These are phyloP conservation scores for Eupithecia centaureata DNA, from an alignment of 2,888 invertebrate species.

Conservation along the genomic window DNA sequence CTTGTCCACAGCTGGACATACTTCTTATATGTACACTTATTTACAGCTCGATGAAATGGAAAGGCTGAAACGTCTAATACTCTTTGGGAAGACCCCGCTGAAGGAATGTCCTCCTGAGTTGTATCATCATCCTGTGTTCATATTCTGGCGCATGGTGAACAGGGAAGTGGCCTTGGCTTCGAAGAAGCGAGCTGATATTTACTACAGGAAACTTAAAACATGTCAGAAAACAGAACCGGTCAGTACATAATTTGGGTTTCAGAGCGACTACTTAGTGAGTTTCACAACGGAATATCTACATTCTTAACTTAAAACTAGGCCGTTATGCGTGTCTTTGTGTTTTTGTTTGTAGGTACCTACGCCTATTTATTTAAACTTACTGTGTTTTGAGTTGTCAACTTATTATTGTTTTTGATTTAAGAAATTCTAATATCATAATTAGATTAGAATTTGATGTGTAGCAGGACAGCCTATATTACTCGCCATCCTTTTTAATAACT, in stretches of 20 bases:
- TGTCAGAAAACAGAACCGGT: slow-evolving; percentile 70
- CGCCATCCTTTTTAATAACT: too few relatives aligned
- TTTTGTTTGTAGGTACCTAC: neutral
- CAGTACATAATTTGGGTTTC: slow-evolving; percentile 17
- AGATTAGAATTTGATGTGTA: too few relatives aligned
- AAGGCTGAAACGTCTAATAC: slow-evolving; percentile 86
- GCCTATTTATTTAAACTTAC: too few relatives aligned
- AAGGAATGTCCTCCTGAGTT: slow-evolving; percentile 87
- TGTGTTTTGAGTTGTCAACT: too few relatives aligned
- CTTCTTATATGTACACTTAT: slow-evolving; percentile 17
- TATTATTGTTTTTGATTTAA: too few relatives aligned
- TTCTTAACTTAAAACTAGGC: neutral
- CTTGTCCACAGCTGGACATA: neutral
- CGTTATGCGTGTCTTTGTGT: neutral
- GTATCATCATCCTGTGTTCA: slow-evolving; percentile 87
- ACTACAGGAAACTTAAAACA: slow-evolving; percentile 73
- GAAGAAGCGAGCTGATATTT: slow-evolving; percentile 76
- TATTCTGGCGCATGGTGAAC: slow-evolving; percentile 85
- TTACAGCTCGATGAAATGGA: slow-evolving; percentile 86
- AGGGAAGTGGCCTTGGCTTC: slow-evolving; percentile 77
- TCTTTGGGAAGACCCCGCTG: slow-evolving; percentile 87
- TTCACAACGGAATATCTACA: neutral
- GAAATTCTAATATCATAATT: too few relatives aligned
- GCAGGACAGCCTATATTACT: too few relatives aligned
- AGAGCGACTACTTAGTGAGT: neutral